A percentile compares a stretch with the other conserved stretches of the same genome.
These are phyloP conservation scores for Orestias chungarensis DNA, from an alignment of 2,797 vertebrate species.

Conservation along the genomic window DNA sequence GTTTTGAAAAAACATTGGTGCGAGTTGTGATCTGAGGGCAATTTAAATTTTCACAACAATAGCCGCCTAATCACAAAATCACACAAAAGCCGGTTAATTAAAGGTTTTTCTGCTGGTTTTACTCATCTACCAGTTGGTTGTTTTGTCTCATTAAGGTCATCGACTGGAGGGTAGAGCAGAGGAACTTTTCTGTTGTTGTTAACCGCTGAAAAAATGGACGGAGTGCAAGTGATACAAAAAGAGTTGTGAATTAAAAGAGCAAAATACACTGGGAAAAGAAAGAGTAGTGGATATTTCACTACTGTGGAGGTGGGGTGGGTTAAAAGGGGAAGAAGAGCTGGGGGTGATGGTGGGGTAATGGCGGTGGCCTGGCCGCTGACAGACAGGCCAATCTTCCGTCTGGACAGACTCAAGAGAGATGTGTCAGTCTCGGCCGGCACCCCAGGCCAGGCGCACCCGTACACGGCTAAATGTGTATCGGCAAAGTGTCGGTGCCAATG, in stretches of 20 bases:
- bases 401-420: slow-evolving; percentile 76
- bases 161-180: slow-evolving; percentile 46
- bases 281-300: slow-evolving; percentile 34
- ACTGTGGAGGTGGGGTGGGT: slow-evolving; percentile 25
- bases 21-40: slow-evolving; percentile 7
- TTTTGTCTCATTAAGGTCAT: slow-evolving; percentile 47
- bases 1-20: slow-evolving; percentile 6
- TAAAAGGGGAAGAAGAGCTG: slow-evolving; percentile 63
- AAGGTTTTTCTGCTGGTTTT: slow-evolving; percentile 30
- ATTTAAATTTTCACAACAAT: slow-evolving; percentile 9
- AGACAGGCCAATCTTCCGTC: slow-evolving; percentile 79
- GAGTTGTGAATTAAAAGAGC: slow-evolving; percentile 20
- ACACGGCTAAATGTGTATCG: slow-evolving; percentile 68
- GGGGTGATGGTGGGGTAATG: slow-evolving; percentile 75
- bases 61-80: not conserved
- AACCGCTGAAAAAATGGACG: slow-evolving; percentile 13
- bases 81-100: slow-evolving; percentile 26
- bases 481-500: slow-evolving; percentile 72
- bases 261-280: slow-evolving; percentile 40
- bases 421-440: slow-evolving; percentile 76
- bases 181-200: slow-evolving; percentile 34
- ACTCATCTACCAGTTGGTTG: slow-evolving; percentile 32
- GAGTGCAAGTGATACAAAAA: slow-evolving; percentile 26
- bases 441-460: slow-evolving; percentile 80
- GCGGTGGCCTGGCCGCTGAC: slow-evolving; percentile 63